Percentiles rank a stretch among this genome's conserved stretches.
Evolutionary conservation across 2,113 vertebrate genomes (phyloP).

Genomic region (Pogonocichla stellata): DNA sequence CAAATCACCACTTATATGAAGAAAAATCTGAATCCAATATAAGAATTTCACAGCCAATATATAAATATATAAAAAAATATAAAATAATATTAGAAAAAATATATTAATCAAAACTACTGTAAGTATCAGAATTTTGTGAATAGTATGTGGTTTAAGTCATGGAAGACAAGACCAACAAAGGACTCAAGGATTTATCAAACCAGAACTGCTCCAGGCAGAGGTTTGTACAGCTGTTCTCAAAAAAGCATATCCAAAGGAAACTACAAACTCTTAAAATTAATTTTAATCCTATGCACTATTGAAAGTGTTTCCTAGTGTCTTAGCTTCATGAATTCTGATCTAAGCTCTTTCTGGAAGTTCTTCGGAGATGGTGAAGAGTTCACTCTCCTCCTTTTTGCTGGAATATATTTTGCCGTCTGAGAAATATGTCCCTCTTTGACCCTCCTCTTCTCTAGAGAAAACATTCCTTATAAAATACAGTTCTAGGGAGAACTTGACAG

Average conservation of each 20-base stretch:
- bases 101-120: neutral
- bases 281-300: neutral
- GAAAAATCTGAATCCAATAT: neutral
- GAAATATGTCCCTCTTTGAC: neutral
- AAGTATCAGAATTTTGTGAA: neutral
- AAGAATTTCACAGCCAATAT: neutral
- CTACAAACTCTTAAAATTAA: neutral
- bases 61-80: neutral
- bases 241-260: neutral
- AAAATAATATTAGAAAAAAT: neutral
- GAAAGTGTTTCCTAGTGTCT: neutral
- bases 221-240: neutral
- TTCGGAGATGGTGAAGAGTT: neutral
- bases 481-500: neutral
- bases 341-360: neutral
- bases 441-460: neutral
- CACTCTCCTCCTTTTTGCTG: neutral
- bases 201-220: neutral
- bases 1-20: neutral
- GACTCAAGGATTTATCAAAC: neutral
- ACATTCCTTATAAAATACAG: neutral
- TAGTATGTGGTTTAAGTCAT: neutral
- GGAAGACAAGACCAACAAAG: neutral
- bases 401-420: neutral
- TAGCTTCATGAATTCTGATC: neutral